Evolutionary conservation across 2,888 invertebrate genomes (phyloP).

Genomic region (Plagiodera versicolora): DNA sequence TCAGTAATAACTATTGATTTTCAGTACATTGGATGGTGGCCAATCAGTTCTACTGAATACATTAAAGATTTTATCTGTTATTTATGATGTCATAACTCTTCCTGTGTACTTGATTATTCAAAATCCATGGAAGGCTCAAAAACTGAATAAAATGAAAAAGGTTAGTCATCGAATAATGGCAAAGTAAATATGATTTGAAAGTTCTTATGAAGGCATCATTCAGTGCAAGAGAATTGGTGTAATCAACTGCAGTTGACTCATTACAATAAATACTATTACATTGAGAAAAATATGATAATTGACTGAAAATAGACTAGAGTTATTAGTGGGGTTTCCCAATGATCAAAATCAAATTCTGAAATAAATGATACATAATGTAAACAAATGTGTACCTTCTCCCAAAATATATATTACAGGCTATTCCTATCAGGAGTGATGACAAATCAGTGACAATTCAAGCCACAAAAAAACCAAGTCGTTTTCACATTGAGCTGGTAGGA

Average conservation of each 20-base stretch:
- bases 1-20: background rate
- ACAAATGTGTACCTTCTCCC: too few species aligned
- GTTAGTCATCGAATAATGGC: conserved; percentile 11
- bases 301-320: background rate
- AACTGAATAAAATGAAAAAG: conserved; percentile 9
- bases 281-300: too few species aligned
- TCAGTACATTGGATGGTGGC: background rate
- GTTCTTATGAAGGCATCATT: too few species aligned
- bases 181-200: too few species aligned
- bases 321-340: too few species aligned
- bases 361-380: too few species aligned
- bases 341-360: too few species aligned
- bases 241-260: too few species aligned
- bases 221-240: too few species aligned
- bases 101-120: conserved; percentile 19
- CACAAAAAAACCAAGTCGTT: conserved; percentile 66
- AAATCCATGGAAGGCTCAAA: conserved; percentile 14
- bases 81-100: conserved; percentile 21
- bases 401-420: conserved; percentile 18
- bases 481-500: conserved; percentile 71
- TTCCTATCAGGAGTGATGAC: conserved; percentile 9
- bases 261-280: too few species aligned
- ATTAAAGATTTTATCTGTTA: background rate
- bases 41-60: background rate
- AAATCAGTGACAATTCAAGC: conserved; percentile 70